A percentile compares a stretch with the other conserved stretches of the same genome.
These are phyloP conservation scores for Centropyge bicolor DNA, from an alignment of 2,797 vertebrate genomes.

Conservation along the genomic window DNA sequence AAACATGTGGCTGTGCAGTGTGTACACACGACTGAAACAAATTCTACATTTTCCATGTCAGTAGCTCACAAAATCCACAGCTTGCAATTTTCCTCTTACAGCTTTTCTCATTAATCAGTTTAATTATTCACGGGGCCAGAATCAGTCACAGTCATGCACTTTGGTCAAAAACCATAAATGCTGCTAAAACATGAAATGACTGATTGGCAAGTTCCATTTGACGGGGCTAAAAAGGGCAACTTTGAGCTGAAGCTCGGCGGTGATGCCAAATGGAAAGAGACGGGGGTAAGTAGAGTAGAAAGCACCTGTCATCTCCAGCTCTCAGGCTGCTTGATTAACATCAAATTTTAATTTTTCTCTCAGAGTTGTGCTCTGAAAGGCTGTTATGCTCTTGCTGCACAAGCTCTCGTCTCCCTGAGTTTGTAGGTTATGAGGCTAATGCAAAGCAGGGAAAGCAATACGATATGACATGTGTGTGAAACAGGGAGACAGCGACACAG, in stretches of 20 bases:
- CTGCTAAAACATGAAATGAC: constrained; percentile 70
- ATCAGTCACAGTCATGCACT: constrained; percentile 65
- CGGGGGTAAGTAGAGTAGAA: constrained; percentile 99
- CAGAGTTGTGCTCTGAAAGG: constrained; percentile 90
- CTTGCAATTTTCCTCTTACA: constrained; percentile 56
- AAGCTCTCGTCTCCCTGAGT: constrained; percentile 46
- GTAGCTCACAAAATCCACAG: constrained; percentile 45
- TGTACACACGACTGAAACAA: constrained; percentile 2
- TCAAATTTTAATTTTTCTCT: constrained; percentile 99
- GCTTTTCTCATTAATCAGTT: constrained; percentile 61
- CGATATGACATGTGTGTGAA: constrained; percentile 44
- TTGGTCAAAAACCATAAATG: constrained; percentile 72
- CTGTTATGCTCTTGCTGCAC: constrained; percentile 76
- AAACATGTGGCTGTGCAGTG: constrained; percentile 3
- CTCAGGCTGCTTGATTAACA: constrained; percentile 96
- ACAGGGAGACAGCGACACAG: constrained; percentile 1
- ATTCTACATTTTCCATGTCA: constrained; percentile 43
- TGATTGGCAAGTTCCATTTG: constrained; percentile 79
- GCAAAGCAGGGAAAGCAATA: constrained; percentile 52
- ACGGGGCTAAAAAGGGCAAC: constrained; percentile 71
- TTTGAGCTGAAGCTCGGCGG: constrained; percentile 79
- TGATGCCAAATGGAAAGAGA: constrained; percentile 94
- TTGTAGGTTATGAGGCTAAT: constrained; percentile 59
- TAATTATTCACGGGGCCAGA: constrained; percentile 69
- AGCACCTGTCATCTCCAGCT: constrained; percentile 98